Evolutionary conservation across 2,888 invertebrate species (phyloP), one percentile per base, ranked within the genome.

Genomic region (Calliphora vomitoria): DNA sequence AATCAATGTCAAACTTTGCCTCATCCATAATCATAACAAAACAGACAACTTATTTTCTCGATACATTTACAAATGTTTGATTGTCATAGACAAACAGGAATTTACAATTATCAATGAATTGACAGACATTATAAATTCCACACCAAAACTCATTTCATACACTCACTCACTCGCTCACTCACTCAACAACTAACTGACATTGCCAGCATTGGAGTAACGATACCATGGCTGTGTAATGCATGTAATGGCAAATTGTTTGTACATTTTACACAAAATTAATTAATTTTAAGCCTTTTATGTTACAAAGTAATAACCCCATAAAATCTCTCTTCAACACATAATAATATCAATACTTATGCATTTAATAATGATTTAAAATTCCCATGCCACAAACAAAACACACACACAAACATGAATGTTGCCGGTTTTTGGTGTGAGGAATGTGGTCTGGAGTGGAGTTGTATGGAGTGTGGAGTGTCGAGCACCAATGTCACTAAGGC

Each of bases 261-360:
- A 85, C 85, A 60, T 85, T 85, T 80, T 85, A 85, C 80, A 85
- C 75, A 85, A 85, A 85, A 81, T 87, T 87, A 87, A 87, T 87
- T 87, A 87, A 87, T 85, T 85, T 87, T 85, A 87, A 87, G 71
- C 87, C 85, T 87, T 87, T 87, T 87, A 85, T 85, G 87, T 87
- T 87, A 75, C 85, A 87, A 82, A 74, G 75, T 82, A 87, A 85
- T 82, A 82, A 79, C 82, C 82, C 82, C 82, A 81, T 68, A 87
- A 87, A 82, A 82, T 60, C 69, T 47, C 79, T 79, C 87, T 85
- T 87, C 85, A 82, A 82, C 85, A 87, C 87, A 75, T 85, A 82
- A 82, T 85, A 85, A 79, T 82, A 85, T 87, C 87, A 87, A 87
- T 87, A 87, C 84, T 87, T 85, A 55, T 82, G 81, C 82, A 85